Evolutionary conservation across 2,888 invertebrate species (phyloP).

Genomic region (Iphiclides podalirius): DNA sequence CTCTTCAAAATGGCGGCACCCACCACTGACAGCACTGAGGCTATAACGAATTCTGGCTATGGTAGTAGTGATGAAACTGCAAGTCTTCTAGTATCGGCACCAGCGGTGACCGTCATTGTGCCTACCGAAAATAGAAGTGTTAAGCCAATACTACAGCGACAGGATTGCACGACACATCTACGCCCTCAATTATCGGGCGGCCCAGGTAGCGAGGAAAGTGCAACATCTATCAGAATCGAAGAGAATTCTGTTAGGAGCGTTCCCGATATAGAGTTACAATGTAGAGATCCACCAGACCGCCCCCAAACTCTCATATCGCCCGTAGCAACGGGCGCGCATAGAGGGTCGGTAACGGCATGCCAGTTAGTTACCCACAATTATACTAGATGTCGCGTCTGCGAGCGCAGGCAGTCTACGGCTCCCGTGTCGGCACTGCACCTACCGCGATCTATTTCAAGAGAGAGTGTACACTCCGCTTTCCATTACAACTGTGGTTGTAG

Average conservation of each 20-base stretch:
- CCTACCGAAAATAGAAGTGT: conserved; percentile 75
- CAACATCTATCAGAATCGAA: conserved; percentile 81
- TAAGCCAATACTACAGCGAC: conserved; percentile 91
- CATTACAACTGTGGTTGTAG: conserved; percentile 83
- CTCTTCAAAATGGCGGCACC: conserved; percentile 63
- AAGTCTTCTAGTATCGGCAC: conserved; percentile 85
- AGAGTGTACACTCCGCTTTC: conserved; percentile 87
- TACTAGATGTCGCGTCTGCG: conserved; percentile 84
- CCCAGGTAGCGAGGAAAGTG: conserved; percentile 88
- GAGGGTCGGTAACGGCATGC: conserved; percentile 83
- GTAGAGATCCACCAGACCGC: conserved; percentile 80
- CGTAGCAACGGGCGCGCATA: conserved; percentile 78
- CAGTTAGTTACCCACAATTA: conserved; percentile 84
- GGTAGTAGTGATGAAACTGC: conserved; percentile 91
- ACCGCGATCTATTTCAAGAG: conserved; percentile 91
- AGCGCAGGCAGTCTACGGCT: conserved; percentile 89
- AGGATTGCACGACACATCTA: conserved; percentile 91
- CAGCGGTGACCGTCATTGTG: conserved; percentile 76
- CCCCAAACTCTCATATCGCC: conserved; percentile 78
- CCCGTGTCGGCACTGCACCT: conserved; percentile 87
- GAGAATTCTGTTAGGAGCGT: conserved; percentile 87
- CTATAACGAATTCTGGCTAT: conserved; percentile 82
- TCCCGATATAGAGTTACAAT: conserved; percentile 90
- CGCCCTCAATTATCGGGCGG: conserved; percentile 85
- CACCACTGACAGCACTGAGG: conserved; percentile 77